Base-by-base conservation (phyloP, 2,797 vertebrate species). In the Sebastes oblongus region DNA sequence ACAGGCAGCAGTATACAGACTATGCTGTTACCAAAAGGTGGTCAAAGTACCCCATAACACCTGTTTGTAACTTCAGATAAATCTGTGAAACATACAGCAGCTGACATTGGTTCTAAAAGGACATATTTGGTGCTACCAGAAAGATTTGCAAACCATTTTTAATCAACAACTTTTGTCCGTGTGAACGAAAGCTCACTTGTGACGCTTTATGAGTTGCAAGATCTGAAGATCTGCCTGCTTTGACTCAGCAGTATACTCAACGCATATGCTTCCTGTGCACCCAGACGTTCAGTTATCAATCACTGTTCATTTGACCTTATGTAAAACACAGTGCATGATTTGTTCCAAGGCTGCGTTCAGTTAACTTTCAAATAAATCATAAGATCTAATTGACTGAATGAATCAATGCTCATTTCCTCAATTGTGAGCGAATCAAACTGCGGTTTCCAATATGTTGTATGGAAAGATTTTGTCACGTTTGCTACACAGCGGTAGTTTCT, bases 201-300 rank as follows among this genome's bases (percentile, higher is more conserved):
- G 79, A 77, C 42, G 78, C 39, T 34, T 77, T 81, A 64, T 80
- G 83, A 86, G 81, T 87, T 60, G 77, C 29, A 46, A 80, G 75
- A 11, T 75, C 30, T 50, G 76, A n/a, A 42, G 39, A 42, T 46
- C 16, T 46, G 42, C 20, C 79, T 86, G 87, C 78, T 90, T 91
- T 90, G 86, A 92, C 86, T 93, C 90, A 84, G 79, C 88, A 8
- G 64, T 52, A 25, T 56, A 20, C 60, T 75, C 55, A 58, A 76
- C 54, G 55, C 13, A 56, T 46, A 25, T 14, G 42, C 75, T 89
- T 91, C 77, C 87, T 86, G 84, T 86, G 69, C 79, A 62, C 75
- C 25, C 59, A 71, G 66, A 81, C 60, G 14, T 84, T 76, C 64
- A 46, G 77, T 68, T 82, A 86, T 88, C 90, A 87, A 75, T 87